phyloP scores from a whole-genome alignment of 2,797 vertebrate species.

The Gastrophryne carolinensis region DNA sequence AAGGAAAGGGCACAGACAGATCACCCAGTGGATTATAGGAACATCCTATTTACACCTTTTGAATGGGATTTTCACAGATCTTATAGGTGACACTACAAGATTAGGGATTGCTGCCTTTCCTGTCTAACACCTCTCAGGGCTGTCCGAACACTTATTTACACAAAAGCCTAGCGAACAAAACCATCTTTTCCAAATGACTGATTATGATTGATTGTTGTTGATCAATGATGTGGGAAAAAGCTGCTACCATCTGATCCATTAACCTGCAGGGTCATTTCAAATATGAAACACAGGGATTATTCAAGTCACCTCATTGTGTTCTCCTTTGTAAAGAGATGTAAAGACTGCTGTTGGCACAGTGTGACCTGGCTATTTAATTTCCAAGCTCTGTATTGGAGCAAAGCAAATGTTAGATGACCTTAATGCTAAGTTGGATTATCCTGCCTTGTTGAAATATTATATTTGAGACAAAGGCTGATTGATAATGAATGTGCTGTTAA shows the following conservation, averaged over 20 bases:
- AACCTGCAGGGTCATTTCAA: conserved; percentile 41
- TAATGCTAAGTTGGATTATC: conserved; percentile 18
- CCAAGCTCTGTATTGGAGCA: conserved; percentile 20
- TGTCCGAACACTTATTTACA: conserved; percentile 60
- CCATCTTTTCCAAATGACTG: conserved; percentile 54
- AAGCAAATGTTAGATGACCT: conserved; percentile 10
- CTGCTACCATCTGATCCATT: conserved; percentile 24
- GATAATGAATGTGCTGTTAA: neutral
- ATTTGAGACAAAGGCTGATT: neutral
- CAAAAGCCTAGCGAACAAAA: conserved; percentile 55
- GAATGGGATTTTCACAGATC: neutral
- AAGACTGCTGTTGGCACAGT: conserved; percentile 2
- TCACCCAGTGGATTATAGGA: conserved; percentile 39
- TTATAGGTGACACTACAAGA: conserved; percentile 37
- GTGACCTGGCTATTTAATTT: conserved; percentile 13
- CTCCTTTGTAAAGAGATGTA: conserved; percentile 3
- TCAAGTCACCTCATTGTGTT: conserved; percentile 33
- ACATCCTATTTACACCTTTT: conserved; percentile 27
- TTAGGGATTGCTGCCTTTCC: conserved; percentile 56
- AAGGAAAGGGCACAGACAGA: neutral
- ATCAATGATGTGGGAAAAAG: conserved; percentile 51
- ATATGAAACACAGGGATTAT: neutral
- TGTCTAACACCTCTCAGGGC: conserved; percentile 55
- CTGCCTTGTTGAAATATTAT: conserved; percentile 13
- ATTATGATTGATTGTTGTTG: conserved; percentile 52